Percentiles rank a stretch among this genome's conserved stretches.
phyloP scores from a whole-genome alignment of 2,113 vertebrate species.

The Recurvirostra avosetta region DNA sequence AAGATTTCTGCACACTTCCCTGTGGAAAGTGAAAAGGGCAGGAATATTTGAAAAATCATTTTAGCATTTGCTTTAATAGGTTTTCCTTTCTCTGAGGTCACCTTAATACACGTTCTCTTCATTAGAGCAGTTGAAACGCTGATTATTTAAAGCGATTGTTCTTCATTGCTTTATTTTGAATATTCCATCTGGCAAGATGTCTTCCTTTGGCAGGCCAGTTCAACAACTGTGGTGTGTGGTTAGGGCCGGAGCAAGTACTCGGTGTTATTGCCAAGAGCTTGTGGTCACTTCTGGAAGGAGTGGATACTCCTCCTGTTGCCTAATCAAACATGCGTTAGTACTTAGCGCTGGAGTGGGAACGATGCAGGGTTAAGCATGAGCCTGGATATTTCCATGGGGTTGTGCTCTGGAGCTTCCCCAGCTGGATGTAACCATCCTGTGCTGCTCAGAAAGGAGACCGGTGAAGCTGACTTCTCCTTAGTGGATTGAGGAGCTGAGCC shows the following conservation, averaged over 20 bases:
- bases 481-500: not conserved
- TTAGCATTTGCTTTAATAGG: not conserved
- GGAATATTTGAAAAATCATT: not conserved
- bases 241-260: constrained; percentile 48
- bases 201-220: constrained; percentile 25
- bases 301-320: constrained; percentile 41
- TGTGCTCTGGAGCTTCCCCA: not conserved
- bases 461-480: not conserved
- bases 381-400: not conserved
- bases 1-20: not conserved
- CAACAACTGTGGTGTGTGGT: constrained; percentile 5
- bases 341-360: not conserved
- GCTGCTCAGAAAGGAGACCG: not conserved
- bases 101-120: not conserved
- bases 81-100: not conserved
- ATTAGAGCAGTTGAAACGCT: not conserved
- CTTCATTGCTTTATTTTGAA: not conserved
- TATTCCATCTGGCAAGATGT: not conserved
- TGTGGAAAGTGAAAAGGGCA: not conserved
- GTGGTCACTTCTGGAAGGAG: constrained; percentile 61
- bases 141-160: not conserved
- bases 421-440: not conserved
- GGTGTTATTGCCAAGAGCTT: constrained; percentile 50
- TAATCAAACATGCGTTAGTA: constrained; percentile 32
- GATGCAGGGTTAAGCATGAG: not conserved